These are phyloP conservation scores for Hypselothyrea guttata DNA, from an alignment of 2,888 invertebrate species.

Conservation along the genomic window DNA sequence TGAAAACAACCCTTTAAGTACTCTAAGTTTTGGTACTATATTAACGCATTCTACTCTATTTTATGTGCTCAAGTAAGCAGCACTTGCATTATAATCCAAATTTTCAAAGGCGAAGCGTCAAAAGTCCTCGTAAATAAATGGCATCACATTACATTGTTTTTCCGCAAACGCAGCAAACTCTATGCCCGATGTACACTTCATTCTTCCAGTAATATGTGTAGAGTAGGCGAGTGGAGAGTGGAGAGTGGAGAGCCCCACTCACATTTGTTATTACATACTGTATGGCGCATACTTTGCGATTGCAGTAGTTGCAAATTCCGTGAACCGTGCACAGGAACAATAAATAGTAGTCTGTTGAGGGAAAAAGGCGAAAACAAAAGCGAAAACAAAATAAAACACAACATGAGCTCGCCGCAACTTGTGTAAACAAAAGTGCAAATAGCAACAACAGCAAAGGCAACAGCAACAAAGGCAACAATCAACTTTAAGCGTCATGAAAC, in stretches of 20 bases:
- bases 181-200: too few species aligned
- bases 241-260: neutral
- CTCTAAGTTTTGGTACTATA: too few species aligned
- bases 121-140: too few species aligned
- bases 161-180: neutral
- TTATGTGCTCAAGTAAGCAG: too few species aligned
- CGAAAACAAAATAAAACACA: conserved; percentile 39
- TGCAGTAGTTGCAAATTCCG: conserved; percentile 63
- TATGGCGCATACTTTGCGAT: conserved; percentile 48
- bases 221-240: too few species aligned
- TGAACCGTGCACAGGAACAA: conserved; percentile 71
- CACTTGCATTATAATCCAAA: too few species aligned
- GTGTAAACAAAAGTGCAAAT: conserved; percentile 66
- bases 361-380: conserved; percentile 1
- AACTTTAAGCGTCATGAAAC: conserved; percentile 74
- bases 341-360: conserved; percentile 52
- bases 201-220: too few species aligned
- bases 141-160: too few species aligned
- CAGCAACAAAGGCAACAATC: conserved; percentile 41
- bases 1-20: too few species aligned
- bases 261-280: conserved; percentile 46
- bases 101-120: too few species aligned
- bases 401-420: conserved; percentile 58
- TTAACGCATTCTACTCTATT: too few species aligned
- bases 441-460: conserved; percentile 35